A percentile compares a stretch with the other conserved stretches of the same genome.
Evolutionary conservation across 2,113 vertebrate genomes (phyloP).

Genomic region (Bubalus kerabau): DNA sequence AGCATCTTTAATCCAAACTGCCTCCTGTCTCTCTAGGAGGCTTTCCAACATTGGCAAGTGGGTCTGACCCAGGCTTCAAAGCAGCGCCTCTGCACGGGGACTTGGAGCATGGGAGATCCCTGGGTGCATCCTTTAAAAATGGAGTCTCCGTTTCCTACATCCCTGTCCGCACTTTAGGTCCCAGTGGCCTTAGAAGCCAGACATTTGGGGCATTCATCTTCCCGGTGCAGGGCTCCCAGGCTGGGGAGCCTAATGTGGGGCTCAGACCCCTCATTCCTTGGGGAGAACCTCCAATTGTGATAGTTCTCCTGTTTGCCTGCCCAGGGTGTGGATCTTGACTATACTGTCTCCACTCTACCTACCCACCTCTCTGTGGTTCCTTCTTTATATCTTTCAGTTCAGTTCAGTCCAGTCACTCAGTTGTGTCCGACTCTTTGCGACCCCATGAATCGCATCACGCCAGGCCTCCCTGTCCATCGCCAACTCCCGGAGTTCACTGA

Average conservation of each 20-base stretch:
- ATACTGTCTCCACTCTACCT: neutral
- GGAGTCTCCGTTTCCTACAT: neutral
- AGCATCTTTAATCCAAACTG: neutral
- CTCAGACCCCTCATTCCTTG: neutral
- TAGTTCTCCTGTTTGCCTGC: neutral
- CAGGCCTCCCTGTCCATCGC: no score
- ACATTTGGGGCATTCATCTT: no score
- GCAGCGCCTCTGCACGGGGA: fast-evolving
- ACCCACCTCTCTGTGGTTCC: neutral
- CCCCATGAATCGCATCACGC: no score
- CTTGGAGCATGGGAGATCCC: neutral
- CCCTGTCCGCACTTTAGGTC: neutral
- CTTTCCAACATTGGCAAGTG: neutral
- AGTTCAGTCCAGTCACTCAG: no score
- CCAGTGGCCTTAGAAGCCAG: neutral
- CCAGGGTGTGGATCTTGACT: neutral
- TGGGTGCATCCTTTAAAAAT: neutral
- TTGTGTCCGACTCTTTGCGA: no score
- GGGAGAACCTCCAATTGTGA: neutral
- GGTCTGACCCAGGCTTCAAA: neutral
- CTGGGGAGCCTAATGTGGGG: neutral
- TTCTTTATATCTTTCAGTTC: neutral
- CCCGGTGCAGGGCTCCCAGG: neutral
- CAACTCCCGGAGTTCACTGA: no score
- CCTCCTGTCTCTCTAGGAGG: neutral